These are phyloP conservation scores for Gallinago stenura DNA, from an alignment of 2,797 vertebrate species.

Conservation along the genomic window DNA sequence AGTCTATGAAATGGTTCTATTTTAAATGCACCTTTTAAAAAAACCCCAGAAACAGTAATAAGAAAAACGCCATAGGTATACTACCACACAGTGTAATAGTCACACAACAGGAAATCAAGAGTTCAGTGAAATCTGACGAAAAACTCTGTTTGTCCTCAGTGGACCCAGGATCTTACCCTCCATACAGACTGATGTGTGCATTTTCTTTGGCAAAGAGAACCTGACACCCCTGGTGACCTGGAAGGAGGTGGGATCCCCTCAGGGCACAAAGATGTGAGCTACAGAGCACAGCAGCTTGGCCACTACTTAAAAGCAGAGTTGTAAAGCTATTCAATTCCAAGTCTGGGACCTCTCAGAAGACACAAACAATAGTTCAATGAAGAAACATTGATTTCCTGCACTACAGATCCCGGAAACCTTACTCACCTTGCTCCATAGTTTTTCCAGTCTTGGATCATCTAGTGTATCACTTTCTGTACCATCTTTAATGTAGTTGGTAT, in stretches of 20 bases:
- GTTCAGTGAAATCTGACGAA: not conserved
- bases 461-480: slow-evolving; percentile 84
- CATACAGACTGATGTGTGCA: not conserved
- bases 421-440: slow-evolving; percentile 95
- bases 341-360: not conserved
- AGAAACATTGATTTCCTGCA: not conserved
- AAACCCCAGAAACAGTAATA: not conserved
- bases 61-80: not conserved
- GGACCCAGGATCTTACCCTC: not conserved
- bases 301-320: not conserved
- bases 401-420: not conserved
- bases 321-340: not conserved
- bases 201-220: not conserved
- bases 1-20: not conserved
- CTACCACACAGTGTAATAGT: not conserved
- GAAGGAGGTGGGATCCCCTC: not conserved
- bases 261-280: not conserved
- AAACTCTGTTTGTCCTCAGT: not conserved
- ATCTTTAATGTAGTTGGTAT: slow-evolving; percentile 87
- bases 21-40: not conserved
- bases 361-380: not conserved
- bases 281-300: not conserved
- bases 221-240: not conserved
- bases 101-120: not conserved
- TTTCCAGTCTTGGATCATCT: slow-evolving; percentile 92